These are phyloP conservation scores for Drosophila meridionalis DNA, from an alignment of 2,888 invertebrate species.

Conservation along the genomic window DNA sequence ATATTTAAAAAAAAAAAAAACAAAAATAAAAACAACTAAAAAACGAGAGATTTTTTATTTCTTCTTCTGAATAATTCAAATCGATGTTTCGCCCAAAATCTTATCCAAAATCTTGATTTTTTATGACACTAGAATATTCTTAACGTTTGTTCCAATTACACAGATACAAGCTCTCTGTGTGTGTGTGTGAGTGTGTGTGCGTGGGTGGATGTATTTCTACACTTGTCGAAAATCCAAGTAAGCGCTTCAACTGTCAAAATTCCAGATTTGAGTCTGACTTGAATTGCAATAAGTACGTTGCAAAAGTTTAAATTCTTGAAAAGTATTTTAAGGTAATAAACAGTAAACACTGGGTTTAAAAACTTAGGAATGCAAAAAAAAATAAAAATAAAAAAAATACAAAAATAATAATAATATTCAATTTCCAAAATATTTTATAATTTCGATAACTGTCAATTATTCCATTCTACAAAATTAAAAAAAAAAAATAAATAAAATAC, in stretches of 20 bases:
- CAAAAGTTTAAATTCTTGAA: not conserved
- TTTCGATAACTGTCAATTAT: too few species aligned
- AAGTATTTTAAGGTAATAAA: not conserved
- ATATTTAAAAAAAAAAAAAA: conserved; percentile 11
- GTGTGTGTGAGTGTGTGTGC: conserved; percentile 8
- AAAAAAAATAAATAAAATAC: too few species aligned
- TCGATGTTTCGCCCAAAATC: conserved; percentile 13
- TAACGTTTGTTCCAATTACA: conserved; percentile 69
- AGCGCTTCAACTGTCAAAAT: not conserved
- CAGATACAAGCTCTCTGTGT: conserved; percentile 28
- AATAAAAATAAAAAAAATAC: too few species aligned
- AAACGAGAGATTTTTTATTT: not conserved
- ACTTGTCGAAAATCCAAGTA: not conserved
- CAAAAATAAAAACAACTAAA: not conserved
- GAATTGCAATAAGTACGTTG: not conserved
- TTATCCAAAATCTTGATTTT: conserved; percentile 17
- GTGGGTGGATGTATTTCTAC: conserved; percentile 18
- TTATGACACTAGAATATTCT: conserved; percentile 69
- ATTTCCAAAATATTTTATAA: too few species aligned
- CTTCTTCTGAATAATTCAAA: conserved; percentile 62
- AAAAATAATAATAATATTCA: too few species aligned
- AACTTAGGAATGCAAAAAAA: not conserved
- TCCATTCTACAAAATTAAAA: too few species aligned
- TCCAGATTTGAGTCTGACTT: not conserved
- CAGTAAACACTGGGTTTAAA: not conserved